These are phyloP conservation scores for Auanema sp. DNA, from an alignment of 2,888 invertebrate species.

Conservation along the genomic window DNA sequence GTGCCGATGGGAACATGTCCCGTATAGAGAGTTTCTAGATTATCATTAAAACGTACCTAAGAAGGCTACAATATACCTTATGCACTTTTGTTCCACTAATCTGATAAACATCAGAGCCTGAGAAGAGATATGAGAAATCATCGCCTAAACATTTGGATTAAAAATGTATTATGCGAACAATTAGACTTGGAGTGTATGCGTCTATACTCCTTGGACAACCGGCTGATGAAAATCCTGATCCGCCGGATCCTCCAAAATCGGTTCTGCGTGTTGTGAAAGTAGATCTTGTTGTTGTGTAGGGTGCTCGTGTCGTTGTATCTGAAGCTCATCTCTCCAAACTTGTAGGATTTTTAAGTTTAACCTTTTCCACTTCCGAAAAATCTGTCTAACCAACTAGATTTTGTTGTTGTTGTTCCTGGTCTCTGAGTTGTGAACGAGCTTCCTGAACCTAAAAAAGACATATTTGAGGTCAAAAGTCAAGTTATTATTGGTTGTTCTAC, in stretches of 20 bases:
- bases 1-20: slow-evolving; percentile 43
- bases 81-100: slow-evolving; percentile 38
- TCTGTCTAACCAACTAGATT: slow-evolving; percentile 35
- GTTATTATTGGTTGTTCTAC: slow-evolving; percentile 1
- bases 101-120: slow-evolving; percentile 49
- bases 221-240: slow-evolving; percentile 8
- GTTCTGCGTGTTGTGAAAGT: slow-evolving; percentile 19
- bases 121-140: slow-evolving; percentile 50
- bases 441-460: slow-evolving; percentile 15
- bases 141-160: slow-evolving; percentile 18
- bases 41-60: not conserved
- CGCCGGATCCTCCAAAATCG: slow-evolving; percentile 9
- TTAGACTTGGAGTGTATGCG: slow-evolving; percentile 41
- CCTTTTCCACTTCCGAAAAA: slow-evolving; percentile 37
- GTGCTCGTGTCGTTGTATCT: not conserved
- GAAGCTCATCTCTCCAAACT: not conserved
- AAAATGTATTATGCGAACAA: not conserved
- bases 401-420: slow-evolving; percentile 28
- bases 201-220: slow-evolving; percentile 41
- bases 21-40: slow-evolving; percentile 33
- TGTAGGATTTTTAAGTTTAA: slow-evolving; percentile 6
- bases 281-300: not conserved
- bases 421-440: slow-evolving; percentile 18
- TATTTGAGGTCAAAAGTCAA: slow-evolving; percentile 3
- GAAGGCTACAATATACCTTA: slow-evolving; percentile 15